Conservation (phyloP, 2,113 vertebrate species). For the Phalacrocorax pelagicus region DNA sequence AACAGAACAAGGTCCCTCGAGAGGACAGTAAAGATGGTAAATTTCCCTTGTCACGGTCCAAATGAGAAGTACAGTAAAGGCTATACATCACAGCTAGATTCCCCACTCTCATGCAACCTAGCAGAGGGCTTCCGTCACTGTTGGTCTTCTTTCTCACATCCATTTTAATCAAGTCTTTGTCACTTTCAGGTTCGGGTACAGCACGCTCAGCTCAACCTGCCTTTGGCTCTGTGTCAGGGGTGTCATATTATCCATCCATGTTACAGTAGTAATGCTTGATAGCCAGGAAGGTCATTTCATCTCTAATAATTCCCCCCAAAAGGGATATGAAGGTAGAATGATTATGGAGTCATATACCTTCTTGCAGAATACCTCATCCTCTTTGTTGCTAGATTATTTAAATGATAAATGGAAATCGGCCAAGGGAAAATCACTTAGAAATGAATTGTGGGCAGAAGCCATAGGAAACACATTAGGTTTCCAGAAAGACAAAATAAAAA, state of each 20-base stretch:
- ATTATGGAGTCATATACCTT: constrained; percentile 36
- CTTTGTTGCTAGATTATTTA: constrained; percentile 64
- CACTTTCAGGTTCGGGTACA: constrained; percentile 16
- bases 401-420: constrained; percentile 64
- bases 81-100: constrained; percentile 14
- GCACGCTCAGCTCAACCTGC: constrained; percentile 21
- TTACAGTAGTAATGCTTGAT: constrained; percentile 43
- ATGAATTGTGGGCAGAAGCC: constrained; percentile 50
- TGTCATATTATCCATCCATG: constrained; percentile 37
- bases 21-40: neutral
- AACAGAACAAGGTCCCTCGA: neutral
- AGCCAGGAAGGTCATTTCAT: constrained; percentile 48
- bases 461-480: constrained; percentile 38
- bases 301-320: constrained; percentile 59
- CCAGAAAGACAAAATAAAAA: constrained; percentile 61
- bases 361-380: constrained; percentile 47
- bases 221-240: constrained; percentile 56
- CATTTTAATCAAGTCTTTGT: constrained; percentile 60
- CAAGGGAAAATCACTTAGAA: constrained; percentile 49
- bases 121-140: constrained; percentile 13
- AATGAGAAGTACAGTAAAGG: constrained; percentile 17
- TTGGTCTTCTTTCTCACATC: constrained; percentile 50
- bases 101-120: neutral
- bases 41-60: constrained; percentile 26
- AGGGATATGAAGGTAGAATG: constrained; percentile 59